A percentile compares a stretch with the other conserved stretches of the same genome.
These are phyloP conservation scores for Antennarius striatus DNA, from an alignment of 2,113 vertebrate genomes.

Conservation along the genomic window DNA sequence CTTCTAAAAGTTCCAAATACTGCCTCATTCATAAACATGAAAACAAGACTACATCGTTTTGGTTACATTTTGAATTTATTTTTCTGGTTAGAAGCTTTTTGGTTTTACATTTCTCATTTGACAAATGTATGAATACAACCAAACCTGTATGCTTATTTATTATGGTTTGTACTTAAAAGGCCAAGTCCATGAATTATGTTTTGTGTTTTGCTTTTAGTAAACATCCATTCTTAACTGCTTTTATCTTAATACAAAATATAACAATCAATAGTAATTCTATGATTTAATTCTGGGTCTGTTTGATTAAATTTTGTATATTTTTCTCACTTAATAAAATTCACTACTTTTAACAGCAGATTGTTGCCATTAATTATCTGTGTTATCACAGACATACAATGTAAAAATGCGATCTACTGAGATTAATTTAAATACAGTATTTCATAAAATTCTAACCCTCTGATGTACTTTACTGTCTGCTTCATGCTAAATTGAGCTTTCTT, in stretches of 20 bases:
- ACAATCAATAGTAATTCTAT: constrained; percentile 17
- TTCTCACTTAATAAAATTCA: constrained; percentile 55
- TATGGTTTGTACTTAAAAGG: constrained; percentile 37
- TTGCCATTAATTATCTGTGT: not conserved
- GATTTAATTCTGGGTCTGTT: constrained; percentile 43
- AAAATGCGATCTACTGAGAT: not conserved
- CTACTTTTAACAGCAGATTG: too few species aligned
- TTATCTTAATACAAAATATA: constrained; percentile 31
- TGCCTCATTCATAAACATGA: constrained; percentile 13
- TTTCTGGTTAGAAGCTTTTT: constrained; percentile 10
- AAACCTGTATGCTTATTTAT: constrained; percentile 64
- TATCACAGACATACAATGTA: not conserved
- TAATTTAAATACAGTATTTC: too few species aligned
- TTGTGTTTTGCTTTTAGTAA: constrained; percentile 37
- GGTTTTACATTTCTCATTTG: constrained; percentile 18
- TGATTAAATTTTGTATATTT: constrained; percentile 39
- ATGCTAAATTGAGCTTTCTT: too few species aligned
- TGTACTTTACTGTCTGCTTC: too few species aligned
- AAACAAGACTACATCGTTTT: not conserved
- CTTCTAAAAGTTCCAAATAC: constrained; percentile 28
- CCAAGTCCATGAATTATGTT: constrained; percentile 19
- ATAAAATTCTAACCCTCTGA: too few species aligned
- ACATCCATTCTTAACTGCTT: constrained; percentile 11
- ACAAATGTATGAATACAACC: constrained; percentile 35
- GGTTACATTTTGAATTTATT: constrained; percentile 17